Base-by-base conservation (phyloP, 2,113 vertebrate genomes). In the Panthera leo region DNA sequence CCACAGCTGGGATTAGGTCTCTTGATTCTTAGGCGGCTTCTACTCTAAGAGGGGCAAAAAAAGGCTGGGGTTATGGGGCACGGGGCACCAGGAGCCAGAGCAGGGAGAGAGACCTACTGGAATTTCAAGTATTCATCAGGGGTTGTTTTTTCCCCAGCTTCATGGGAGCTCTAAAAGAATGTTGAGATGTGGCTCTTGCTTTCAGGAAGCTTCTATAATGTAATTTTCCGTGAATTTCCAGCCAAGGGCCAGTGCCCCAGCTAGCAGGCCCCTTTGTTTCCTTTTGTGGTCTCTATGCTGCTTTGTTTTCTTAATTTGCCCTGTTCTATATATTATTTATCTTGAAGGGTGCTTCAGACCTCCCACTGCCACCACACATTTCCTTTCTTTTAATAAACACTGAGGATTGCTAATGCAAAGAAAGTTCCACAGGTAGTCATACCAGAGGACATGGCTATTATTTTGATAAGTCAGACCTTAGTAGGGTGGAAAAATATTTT, bases 41-140 rank as follows among this genome's bases (percentile, higher is more conserved):
- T 42, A 6, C 21, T 51, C 6, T 2, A 25, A 34, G 16, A 3
- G 16, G 3, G 13, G 25, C 13, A 68, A n/a, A 3, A 42, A 29
- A 16, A 14, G 19, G 18, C 6, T 71, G 68, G 16, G 16, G 27
- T 15, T 34, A 29, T 31, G 76, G 29, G 29, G 58, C 7, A 61
- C 21, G 18, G 58, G 58, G 21, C 58, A 61, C 21, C 21, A 9
- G 45, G 45, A 45, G 45, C 45, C 45, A 45, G 27, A 51, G 55
- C 25, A 13, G 42, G 85, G 70, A 80, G 42, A 48, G n/a, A 85
- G 48, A 85, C 65, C 14, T 91, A 85, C 63, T 95, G 89, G 92
- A 93, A 97, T 97, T 95, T 85, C 48, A 94, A 85, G 61, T 91
- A 93, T 86, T 85, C 48, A n/a, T 53, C 67, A 91, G 78, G 71